Evolutionary conservation across 1,140 invertebrate species (phyloP), one percentile per base, ranked within the genome.

Genomic region (Ips nitidus): DNA sequence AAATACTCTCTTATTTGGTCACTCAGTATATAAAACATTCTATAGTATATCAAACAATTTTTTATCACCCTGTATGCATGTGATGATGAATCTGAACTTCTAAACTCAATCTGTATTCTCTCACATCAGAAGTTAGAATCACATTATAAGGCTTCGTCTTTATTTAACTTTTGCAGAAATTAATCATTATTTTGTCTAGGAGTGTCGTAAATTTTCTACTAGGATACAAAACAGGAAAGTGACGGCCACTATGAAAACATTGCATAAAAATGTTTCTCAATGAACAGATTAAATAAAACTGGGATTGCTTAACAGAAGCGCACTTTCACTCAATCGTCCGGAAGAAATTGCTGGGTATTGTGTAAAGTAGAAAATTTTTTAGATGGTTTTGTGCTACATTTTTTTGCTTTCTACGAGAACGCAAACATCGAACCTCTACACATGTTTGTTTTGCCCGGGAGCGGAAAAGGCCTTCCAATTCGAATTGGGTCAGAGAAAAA

Each of bases 321-420:
- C 8, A 62, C 60, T 62, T 62, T 62, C 60, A 62, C 60, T 62
- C 36, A 40, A 47, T 22, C 60, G 52, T 8, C 36, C 36, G 47
- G 47, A 62, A 62, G 45, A 62, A 52, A 52, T 52, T 52, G 42
- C 45, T 39, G n/a, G 45, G n/a, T 55, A 52, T 62, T 62, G 60
- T 62, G 42, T 62, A 62, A 62, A 62, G 52, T 40, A 62, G 47
- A 62, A 62, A 62, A 41, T 41, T 60, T 50, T 62, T 52, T 62
- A 45, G 42, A 37, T 61, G 4, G 37, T 8, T 41, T 58, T 41
- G 56, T 58, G 56, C 56, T 41, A 61, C 41, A 47, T 61, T 61
- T 22, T 61, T 5, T 39, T 22, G 47, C 58, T 61, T 61, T 61
- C 58, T 61, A 47, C 8, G 41, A 40, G 38, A 8, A 22, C 22